Base-by-base conservation (phyloP, 2,113 vertebrate species). In the Callithrix jacchus region DNA sequence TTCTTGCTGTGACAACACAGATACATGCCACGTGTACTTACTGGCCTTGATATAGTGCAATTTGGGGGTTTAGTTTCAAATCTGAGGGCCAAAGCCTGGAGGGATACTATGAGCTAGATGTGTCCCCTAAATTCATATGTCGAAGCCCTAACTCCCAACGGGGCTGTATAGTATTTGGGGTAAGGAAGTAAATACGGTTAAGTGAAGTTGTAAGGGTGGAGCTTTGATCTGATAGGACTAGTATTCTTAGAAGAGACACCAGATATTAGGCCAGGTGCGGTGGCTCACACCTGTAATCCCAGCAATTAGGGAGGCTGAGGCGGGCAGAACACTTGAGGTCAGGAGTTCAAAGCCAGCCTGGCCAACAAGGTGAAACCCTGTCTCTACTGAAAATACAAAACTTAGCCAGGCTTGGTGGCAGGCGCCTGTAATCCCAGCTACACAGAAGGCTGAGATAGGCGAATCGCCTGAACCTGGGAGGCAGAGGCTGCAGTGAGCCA, bases 1-100 rank as follows among this genome's bases (percentile, higher is more conserved):
- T 86, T 49, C 86, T 89, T 42, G 89, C 92, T 91, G 93, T 58
- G 87, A 85, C 73, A 58, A 81, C 66, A 84, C 87, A 20, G 61
- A 54, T 6, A 5, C 1, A 8, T 1, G 40, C 66, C 88, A 58
- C 0, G 0, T 2, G 35, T 9, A 25, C 17, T 12, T 45, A 2
- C 45, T 1, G 6, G 79, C 37, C 89, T 86, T 79, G 91, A 18
- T 17, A 42, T 77, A 66, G 68, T 3, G 17, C 94, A 23, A 1
- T 42, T 84, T 58, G 8, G 1, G 20, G 49, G 40, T 25, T 76
- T 64, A n/a, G 3, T 35, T 90, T 95, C 61, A 84, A 35, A 91
- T 61, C 12, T 49, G 45, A 74, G 40, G 45, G 35, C 49, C 37
- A 61, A 66, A 35, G 79, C 83, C n/a, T 64, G 14, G 21, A 49